Percentiles rank a stretch among this genome's conserved stretches.
These are phyloP conservation scores for Caerostris extrusa DNA, from an alignment of 1,140 invertebrate genomes.

Conservation along the genomic window DNA sequence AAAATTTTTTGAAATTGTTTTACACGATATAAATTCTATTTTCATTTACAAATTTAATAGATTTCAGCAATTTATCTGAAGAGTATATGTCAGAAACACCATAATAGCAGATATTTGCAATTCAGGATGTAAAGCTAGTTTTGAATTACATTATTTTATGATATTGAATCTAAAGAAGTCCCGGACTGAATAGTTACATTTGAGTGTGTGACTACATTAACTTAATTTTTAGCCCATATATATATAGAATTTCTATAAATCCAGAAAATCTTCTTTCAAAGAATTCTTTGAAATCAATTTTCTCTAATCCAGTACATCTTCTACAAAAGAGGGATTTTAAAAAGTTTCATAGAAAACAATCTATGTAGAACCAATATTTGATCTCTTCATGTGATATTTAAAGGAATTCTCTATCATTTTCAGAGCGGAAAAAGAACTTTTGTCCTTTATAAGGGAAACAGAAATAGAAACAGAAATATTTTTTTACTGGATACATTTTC, in stretches of 20 bases:
- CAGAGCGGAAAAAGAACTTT: background rate
- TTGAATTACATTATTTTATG: no score
- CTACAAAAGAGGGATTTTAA: background rate
- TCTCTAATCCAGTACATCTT: background rate
- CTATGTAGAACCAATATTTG: background rate
- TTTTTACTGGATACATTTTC: background rate
- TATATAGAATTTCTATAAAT: background rate
- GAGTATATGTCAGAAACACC: no score
- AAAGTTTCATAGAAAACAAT: conserved; percentile 16
- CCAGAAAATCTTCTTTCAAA: background rate
- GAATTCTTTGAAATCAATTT: background rate
- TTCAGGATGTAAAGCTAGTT: no score
- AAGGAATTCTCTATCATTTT: background rate
- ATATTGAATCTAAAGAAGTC: no score
- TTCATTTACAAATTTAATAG: no score
- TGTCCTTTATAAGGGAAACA: background rate
- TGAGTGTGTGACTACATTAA: no score
- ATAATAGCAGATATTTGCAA: no score
- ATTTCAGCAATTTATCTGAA: no score
- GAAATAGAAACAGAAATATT: background rate
- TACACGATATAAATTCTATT: no score
- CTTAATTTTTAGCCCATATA: background rate
- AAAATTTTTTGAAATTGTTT: no score
- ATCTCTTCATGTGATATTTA: background rate
- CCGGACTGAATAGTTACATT: no score